Evolutionary conservation across 2,888 invertebrate species (phyloP).

Genomic region (Papilio gigon): DNA sequence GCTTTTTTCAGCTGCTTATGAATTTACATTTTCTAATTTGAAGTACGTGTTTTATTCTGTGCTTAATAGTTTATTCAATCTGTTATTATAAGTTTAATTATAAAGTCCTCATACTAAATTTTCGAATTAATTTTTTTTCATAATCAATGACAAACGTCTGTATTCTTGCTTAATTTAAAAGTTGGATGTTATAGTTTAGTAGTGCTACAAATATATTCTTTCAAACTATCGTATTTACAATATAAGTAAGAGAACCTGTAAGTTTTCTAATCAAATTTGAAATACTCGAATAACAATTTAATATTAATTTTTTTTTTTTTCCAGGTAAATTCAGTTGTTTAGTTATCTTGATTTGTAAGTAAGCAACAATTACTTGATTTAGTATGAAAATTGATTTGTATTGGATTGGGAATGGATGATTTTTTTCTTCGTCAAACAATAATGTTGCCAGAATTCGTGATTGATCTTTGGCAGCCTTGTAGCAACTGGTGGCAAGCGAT

Average conservation of each 20-base stretch:
- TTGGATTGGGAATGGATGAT: conserved; percentile 3
- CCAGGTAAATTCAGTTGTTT: conserved; percentile 28
- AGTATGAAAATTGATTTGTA: conserved; percentile 23
- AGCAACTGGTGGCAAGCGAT: conserved; percentile 1
- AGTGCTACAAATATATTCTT: too few relatives aligned
- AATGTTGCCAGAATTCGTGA: conserved; percentile 26
- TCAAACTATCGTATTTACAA: too few relatives aligned
- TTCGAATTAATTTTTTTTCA: background rate
- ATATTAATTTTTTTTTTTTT: conserved; percentile 28
- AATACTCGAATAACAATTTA: conserved; percentile 19
- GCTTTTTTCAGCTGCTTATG: too few relatives aligned
- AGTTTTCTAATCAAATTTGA: too few relatives aligned
- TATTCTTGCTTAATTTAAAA: conserved; percentile 1
- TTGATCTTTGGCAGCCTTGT: conserved; percentile 2
- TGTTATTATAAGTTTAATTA: background rate
- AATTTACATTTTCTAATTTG: background rate
- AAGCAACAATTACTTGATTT: conserved; percentile 14
- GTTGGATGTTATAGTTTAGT: too few relatives aligned
- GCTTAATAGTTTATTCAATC: background rate
- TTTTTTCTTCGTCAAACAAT: conserved; percentile 4
- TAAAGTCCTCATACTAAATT: background rate
- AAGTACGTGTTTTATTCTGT: background rate
- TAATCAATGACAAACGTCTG: background rate
- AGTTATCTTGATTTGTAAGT: conserved; percentile 23
- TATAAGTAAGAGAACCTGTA: too few relatives aligned